A percentile compares a stretch with the other conserved stretches of the same genome.
Evolutionary conservation across 1,140 invertebrate species (phyloP).

Genomic region (Ylistrum balloti): DNA sequence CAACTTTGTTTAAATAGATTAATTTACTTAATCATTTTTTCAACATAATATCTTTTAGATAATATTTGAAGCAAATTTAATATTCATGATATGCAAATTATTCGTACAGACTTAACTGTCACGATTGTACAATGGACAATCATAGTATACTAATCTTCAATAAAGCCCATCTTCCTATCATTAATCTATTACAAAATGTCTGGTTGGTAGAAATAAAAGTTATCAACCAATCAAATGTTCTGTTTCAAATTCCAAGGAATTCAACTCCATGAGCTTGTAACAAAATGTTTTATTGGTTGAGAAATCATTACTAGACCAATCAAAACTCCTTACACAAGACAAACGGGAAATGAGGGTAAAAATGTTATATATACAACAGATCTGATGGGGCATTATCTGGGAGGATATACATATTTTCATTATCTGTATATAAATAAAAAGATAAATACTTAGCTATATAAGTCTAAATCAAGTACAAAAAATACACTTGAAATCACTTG

Average conservation of each 20-base stretch:
- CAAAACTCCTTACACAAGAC: background rate
- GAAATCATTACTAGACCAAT: background rate
- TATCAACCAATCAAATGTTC: conserved; percentile 4
- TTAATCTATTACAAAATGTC: background rate
- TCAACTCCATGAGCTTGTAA: background rate
- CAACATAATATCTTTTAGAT: conserved; percentile 29
- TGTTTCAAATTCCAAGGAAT: background rate
- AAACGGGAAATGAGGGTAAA: background rate
- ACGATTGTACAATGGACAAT: conserved; percentile 6
- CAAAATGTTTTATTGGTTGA: background rate
- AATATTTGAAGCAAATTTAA: conserved; percentile 36
- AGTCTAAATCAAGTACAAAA: conserved; percentile 28
- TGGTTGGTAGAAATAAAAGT: background rate
- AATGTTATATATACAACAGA: conserved; percentile 15
- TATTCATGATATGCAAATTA: conserved; percentile 40
- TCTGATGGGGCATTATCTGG: background rate
- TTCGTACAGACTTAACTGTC: background rate
- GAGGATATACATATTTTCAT: background rate
- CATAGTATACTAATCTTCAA: background rate
- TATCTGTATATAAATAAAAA: conserved; percentile 30
- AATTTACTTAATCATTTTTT: conserved; percentile 28
- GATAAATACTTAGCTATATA: conserved; percentile 23
- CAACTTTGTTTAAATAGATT: background rate
- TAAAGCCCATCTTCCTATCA: background rate
- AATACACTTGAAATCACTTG: conserved; percentile 20